Base-by-base conservation (phyloP, 2,113 vertebrate species). In the Tylochromis polylepis region DNA sequence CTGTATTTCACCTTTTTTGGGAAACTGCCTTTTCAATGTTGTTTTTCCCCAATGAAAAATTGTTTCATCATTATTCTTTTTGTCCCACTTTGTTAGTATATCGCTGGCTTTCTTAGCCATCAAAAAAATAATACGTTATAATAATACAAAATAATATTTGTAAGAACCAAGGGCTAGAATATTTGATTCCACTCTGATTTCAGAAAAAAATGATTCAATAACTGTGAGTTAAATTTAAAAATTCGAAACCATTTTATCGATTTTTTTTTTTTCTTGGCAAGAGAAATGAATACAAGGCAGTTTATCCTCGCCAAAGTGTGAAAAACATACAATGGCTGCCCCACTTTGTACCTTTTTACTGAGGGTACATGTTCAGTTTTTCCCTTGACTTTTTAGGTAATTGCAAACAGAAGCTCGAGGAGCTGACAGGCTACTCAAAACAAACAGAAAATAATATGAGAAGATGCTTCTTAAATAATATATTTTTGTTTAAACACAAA, bases 401-500 rank as follows among this genome's bases (percentile, higher is more conserved):
- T 79, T 41, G 38, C 34, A 3, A 8, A 27, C 36, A 58, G 18
- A 51, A 83, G 38, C 43, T 82, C 38, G 41, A 79, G 20, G 49
- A 78, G 41, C 0, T n/a, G 46, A 46, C 72, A 0, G 72, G 72
- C 16, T 11, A 24, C 46, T 58, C 9, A 8, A 24, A 65, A 81
- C 27, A 29, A 14, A 46, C 20, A 12, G 5, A 59, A 79, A 46
- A 58, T 2, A 55, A 6, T 9, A 55, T 6, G 51, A 83, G 18
- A 38, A 59, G 16, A 27, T 11, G 22, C 2, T 14, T 46, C 3
- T 62, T 16, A 43, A 65, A 18, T 11, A 0, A 38, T 6, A 4
- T 6, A 7, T 46, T 77, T 43, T 46, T 5, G 11, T 58, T 6
- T 78, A 16, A 53, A 72, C 15, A 90, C 92, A 95, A 96, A 95